Evolutionary conservation across 2,797 vertebrate species (phyloP).

Genomic region (Sebastes nivosus): DNA sequence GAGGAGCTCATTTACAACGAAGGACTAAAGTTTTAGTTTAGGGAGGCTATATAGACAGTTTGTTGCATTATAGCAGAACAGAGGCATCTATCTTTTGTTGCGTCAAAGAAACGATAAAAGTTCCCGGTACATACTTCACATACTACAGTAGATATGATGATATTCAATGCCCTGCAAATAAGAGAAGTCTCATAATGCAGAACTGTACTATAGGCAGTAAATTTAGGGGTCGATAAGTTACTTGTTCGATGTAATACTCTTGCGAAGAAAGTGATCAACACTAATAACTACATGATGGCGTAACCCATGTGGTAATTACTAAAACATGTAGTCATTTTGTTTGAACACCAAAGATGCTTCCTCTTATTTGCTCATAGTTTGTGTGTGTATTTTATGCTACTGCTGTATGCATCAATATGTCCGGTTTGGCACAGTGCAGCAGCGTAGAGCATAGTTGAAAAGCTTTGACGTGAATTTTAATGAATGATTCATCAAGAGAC

Average conservation of each 20-base stretch:
- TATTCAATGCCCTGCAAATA: neutral
- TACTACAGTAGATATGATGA: neutral
- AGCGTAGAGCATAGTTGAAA: neutral
- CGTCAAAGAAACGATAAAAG: neutral
- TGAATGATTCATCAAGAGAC: neutral
- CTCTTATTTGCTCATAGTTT: neutral
- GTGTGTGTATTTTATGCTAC: neutral
- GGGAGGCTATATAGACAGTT: neutral
- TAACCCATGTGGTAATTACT: neutral
- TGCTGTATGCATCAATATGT: neutral
- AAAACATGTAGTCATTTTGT: neutral
- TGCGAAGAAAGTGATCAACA: neutral
- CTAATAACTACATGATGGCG: neutral
- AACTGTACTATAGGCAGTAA: neutral
- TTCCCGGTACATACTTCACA: neutral
- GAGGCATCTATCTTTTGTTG: neutral
- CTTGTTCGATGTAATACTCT: neutral
- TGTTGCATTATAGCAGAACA: neutral
- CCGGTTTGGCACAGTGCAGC: neutral
- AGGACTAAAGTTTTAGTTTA: neutral
- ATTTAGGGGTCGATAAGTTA: neutral
- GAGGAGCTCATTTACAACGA: neutral
- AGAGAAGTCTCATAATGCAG: neutral
- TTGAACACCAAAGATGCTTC: neutral
- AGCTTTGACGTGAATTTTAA: neutral